phyloP scores from a whole-genome alignment of 2,113 vertebrate species.

The Athene noctua region DNA sequence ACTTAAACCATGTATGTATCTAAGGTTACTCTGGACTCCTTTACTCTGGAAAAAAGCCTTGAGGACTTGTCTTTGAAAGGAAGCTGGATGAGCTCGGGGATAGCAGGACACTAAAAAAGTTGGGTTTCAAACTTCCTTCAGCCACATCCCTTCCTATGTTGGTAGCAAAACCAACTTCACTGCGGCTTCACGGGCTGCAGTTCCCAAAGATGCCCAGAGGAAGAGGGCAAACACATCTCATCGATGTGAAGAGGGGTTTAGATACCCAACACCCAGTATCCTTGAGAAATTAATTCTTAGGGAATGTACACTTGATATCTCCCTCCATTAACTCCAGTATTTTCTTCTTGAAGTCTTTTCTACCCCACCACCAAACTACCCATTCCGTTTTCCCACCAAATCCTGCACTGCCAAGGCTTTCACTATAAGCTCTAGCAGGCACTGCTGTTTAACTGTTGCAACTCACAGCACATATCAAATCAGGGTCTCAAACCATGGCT shows the following conservation, averaged over 20 bases:
- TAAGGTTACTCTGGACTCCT: neutral
- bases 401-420: neutral
- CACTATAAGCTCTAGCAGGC: neutral
- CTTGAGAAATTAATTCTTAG: neutral
- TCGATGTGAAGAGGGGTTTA: neutral
- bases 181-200: neutral
- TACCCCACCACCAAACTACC: neutral
- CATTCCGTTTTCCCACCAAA: neutral
- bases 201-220: neutral
- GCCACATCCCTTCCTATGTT: neutral
- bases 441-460: neutral
- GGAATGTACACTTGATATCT: neutral
- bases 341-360: neutral
- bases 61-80: neutral
- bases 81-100: neutral
- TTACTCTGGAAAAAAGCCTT: neutral
- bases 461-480: accelerated
- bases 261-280: neutral
- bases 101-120: neutral
- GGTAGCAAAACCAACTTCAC: neutral
- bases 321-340: neutral
- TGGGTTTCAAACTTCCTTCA: neutral
- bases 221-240: neutral
- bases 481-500: neutral
- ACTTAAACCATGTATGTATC: neutral